These are phyloP conservation scores for Oryctes rhinoceros DNA, from an alignment of 1,140 invertebrate species.

Conservation along the genomic window DNA sequence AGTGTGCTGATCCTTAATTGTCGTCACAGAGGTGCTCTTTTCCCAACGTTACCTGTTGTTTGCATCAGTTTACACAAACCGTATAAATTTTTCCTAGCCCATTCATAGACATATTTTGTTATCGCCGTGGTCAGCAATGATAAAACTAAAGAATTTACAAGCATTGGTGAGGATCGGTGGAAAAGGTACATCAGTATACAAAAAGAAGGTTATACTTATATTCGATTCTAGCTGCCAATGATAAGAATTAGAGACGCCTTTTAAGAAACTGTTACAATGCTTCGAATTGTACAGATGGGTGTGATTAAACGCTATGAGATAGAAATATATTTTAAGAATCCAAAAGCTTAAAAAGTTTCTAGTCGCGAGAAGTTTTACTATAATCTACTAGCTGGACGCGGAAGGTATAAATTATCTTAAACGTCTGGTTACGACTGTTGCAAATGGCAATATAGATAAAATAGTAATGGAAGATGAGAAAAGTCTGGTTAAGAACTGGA, in stretches of 20 bases:
- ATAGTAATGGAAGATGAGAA: slow-evolving; percentile 86
- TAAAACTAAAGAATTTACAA: slow-evolving; percentile 94
- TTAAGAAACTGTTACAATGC: slow-evolving; percentile 99
- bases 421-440: slow-evolving; percentile 86
- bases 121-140: slow-evolving; percentile 55
- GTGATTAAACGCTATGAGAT: slow-evolving; percentile 99
- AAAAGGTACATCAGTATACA: slow-evolving; percentile 97
- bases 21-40: too few relatives aligned
- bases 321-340: slow-evolving; percentile 99
- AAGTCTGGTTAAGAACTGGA: slow-evolving; percentile 95
- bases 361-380: slow-evolving; percentile 97
- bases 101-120: too few relatives aligned
- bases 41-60: too few relatives aligned
- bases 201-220: slow-evolving; percentile 99
- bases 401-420: slow-evolving; percentile 95
- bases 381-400: slow-evolving; percentile 94
- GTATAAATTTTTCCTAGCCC: too few relatives aligned
- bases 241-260: slow-evolving; percentile 97
- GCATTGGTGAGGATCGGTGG: slow-evolving; percentile 96
- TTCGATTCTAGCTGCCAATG: slow-evolving; percentile 97
- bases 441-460: slow-evolving; percentile 67
- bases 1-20: too few relatives aligned
- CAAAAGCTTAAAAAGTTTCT: slow-evolving; percentile 99
- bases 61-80: too few relatives aligned
- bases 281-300: slow-evolving; percentile 99